phyloP scores from a whole-genome alignment of 53 echinoderm and acorn worm genomes.

The Mesocentrotus franciscanus region DNA sequence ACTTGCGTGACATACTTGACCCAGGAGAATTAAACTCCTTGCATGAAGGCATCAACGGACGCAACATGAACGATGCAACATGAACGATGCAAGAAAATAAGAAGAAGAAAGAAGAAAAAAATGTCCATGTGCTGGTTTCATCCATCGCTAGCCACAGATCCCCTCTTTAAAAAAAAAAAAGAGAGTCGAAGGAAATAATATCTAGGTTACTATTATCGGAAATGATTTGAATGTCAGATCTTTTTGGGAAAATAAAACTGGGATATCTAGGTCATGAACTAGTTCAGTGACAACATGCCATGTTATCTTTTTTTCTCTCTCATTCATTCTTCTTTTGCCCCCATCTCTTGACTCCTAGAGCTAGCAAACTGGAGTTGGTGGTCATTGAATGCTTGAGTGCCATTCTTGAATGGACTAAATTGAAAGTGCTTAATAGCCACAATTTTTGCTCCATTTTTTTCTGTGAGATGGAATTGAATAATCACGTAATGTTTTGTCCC shows the following conservation, averaged over 20 bases:
- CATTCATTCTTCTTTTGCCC: not conserved
- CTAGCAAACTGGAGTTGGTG: conserved; percentile 39
- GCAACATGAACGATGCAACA: conserved; percentile 53
- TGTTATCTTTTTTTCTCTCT: conserved; percentile 53
- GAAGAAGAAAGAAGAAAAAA: conserved; percentile 20
- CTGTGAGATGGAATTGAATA: conserved; percentile 51
- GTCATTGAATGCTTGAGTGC: conserved; percentile 59
- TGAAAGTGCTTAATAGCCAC: conserved; percentile 67
- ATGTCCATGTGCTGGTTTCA: conserved; percentile 25
- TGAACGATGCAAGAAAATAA: conserved; percentile 13
- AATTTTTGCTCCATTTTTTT: conserved; percentile 55
- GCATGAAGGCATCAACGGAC: conserved; percentile 43
- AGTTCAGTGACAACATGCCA: conserved; percentile 70
- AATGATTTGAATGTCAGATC: conserved; percentile 68
- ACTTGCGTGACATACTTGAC: conserved; percentile 62
- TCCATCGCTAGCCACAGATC: conserved; percentile 26
- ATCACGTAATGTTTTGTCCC: conserved; percentile 61
- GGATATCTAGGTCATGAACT: conserved; percentile 69
- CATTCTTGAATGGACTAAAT: conserved; percentile 58
- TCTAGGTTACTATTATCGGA: conserved; percentile 71
- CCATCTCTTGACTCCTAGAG: not conserved
- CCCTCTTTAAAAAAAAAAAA: conserved; percentile 38
- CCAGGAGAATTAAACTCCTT: conserved; percentile 57
- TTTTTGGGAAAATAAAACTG: conserved; percentile 62
- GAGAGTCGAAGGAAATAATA: conserved; percentile 64